A percentile compares a stretch with the other conserved stretches of the same genome.
phyloP scores from a whole-genome alignment of 2,113 vertebrate species.

The Sinocyclocheilus anophthalmus region DNA sequence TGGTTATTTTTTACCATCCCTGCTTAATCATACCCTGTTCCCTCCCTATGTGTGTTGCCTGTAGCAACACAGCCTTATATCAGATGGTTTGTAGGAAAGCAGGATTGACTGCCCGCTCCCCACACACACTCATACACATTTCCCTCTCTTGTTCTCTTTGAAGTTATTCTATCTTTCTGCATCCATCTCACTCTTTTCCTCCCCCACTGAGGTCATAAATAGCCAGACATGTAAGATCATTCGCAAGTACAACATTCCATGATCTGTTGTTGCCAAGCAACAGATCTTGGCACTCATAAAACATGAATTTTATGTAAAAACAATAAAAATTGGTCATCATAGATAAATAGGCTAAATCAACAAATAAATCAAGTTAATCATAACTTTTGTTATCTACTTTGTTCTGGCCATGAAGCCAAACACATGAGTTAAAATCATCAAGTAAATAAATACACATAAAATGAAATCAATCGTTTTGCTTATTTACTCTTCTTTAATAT shows the following conservation, averaged over 20 bases:
- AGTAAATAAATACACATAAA: no score
- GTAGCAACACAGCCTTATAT: slow-evolving; percentile 1
- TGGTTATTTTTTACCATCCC: neutral
- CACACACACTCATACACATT: neutral
- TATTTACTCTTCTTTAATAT: no score
- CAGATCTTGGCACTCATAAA: slow-evolving; percentile 28
- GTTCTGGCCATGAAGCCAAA: no score
- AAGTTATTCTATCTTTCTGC: slow-evolving; percentile 15
- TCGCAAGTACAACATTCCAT: slow-evolving; percentile 29
- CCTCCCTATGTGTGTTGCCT: slow-evolving; percentile 5
- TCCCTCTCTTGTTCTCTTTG: slow-evolving; percentile 15
- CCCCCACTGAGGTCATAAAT: slow-evolving; percentile 18
- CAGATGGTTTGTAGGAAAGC: slow-evolving; percentile 12
- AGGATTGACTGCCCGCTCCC: neutral
- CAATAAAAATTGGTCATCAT: no score
- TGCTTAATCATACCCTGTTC: neutral
- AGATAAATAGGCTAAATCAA: no score
- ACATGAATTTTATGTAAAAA: neutral
- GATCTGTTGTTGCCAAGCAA: slow-evolving; percentile 57
- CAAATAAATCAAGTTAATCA: no score
- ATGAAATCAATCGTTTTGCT: no score
- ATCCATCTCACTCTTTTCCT: neutral
- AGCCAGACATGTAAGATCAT: slow-evolving; percentile 23
- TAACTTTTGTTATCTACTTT: no score
- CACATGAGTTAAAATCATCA: no score